phyloP scores from a whole-genome alignment of 2,113 vertebrate genomes.

The Neolamprologus longior region DNA sequence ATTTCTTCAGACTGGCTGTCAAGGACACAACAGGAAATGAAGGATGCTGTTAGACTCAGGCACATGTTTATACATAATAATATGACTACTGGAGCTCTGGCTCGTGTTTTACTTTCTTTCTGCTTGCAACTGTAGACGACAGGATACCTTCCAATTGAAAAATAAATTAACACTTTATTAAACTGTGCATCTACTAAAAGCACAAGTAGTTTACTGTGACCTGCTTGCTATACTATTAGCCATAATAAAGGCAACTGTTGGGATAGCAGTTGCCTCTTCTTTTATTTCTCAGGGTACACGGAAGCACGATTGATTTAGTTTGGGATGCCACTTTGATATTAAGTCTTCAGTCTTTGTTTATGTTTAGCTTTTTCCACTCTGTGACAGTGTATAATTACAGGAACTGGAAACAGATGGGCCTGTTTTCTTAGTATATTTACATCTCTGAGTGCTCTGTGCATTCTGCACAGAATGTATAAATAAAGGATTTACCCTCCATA shows the following conservation, averaged over 20 bases:
- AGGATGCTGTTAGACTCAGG: neutral
- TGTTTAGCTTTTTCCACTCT: neutral
- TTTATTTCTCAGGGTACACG: neutral
- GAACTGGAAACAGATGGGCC: conserved; percentile 14
- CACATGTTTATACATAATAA: neutral
- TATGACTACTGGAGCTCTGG: neutral
- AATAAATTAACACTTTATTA: neutral
- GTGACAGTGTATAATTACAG: neutral
- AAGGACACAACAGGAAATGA: neutral
- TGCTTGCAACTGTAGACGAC: neutral
- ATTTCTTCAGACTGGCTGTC: neutral
- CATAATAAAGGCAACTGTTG: conserved; percentile 14
- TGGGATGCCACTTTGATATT: neutral
- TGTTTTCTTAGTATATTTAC: neutral
- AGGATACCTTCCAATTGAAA: neutral
- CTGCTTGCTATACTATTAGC: conserved; percentile 13
- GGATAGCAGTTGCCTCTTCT: neutral
- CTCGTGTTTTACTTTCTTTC: neutral
- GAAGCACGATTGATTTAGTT: neutral
- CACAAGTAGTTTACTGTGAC: neutral
- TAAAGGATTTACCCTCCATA: neutral
- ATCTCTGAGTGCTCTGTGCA: neutral
- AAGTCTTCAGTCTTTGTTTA: neutral
- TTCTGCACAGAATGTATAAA: neutral
- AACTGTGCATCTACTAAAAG: neutral